Conservation (phyloP, 92 coral and sea anemone genomes). For the Zoanthus sansibaricus region DNA sequence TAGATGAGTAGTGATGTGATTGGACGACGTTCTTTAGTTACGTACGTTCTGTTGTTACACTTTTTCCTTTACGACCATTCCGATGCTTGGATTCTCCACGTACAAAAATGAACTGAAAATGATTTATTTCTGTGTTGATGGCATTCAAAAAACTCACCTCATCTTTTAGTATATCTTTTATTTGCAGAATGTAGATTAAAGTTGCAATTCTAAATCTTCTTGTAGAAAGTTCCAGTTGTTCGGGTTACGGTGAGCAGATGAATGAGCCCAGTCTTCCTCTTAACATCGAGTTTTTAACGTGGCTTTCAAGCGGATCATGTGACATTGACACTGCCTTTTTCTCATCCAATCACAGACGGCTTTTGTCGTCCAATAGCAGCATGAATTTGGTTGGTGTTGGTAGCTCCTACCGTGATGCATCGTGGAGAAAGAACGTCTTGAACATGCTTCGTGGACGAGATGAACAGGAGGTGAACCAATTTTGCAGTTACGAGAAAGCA, state of each 20-base stretch:
- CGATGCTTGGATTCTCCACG: too few species aligned
- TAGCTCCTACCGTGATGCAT: constrained; percentile 65
- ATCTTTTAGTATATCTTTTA: too few species aligned
- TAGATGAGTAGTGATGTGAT: too few species aligned
- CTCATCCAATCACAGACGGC: constrained; percentile 73
- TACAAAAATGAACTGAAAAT: too few species aligned
- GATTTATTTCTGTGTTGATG: too few species aligned
- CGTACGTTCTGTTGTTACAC: too few species aligned
- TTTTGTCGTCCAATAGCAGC: constrained; percentile 76
- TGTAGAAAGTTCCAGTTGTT: constrained; percentile 12
- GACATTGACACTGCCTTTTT: constrained; percentile 81
- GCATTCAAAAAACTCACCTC: too few species aligned
- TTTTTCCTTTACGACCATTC: too few species aligned
- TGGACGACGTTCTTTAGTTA: too few species aligned
- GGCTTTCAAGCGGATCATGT: constrained; percentile 94
- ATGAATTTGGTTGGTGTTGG: constrained; percentile 75
- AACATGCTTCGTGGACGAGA: constrained; percentile 80
- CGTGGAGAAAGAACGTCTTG: constrained; percentile 84
- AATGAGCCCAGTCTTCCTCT: constrained; percentile 61
- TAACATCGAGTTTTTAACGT: constrained; percentile 84
- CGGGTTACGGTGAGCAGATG: not conserved
- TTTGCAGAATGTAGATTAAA: too few species aligned
- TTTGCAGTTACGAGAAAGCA: constrained; percentile 72
- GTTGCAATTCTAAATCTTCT: not conserved
- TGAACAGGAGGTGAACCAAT: constrained; percentile 44